Evolutionary conservation across 2,113 vertebrate genomes (phyloP).

Genomic region (Anhinga rufa): DNA sequence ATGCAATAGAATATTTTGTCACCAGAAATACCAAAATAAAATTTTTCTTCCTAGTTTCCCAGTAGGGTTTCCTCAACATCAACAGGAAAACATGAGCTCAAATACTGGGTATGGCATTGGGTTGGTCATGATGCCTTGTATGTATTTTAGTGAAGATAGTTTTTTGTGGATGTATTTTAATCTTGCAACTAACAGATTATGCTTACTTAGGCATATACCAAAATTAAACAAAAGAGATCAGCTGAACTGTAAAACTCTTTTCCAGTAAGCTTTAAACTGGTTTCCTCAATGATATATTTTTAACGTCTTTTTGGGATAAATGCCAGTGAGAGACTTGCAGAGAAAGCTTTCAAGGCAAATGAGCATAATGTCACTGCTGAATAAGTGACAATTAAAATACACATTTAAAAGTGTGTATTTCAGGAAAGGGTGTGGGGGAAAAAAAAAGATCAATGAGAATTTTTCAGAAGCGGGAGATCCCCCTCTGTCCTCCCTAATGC

Average conservation of each 20-base stretch:
- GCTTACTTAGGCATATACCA: not conserved
- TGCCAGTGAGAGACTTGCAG: not conserved
- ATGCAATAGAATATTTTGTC: not conserved
- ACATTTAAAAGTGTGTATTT: not conserved
- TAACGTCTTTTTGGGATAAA: not conserved
- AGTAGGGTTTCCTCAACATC: not conserved
- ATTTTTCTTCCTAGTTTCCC: not conserved
- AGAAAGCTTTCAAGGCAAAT: not conserved
- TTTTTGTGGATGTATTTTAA: not conserved
- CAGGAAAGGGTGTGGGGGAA: not conserved
- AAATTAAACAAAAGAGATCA: not conserved
- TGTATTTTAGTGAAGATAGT: not conserved
- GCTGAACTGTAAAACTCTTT: not conserved
- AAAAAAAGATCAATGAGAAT: not conserved
- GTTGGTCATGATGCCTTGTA: not conserved
- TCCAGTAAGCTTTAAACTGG: constrained; percentile 5
- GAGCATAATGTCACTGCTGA: not conserved
- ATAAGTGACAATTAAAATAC: too few species aligned
- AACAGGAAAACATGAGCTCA: not conserved
- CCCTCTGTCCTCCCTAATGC: not conserved
- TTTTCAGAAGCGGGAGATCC: not conserved
- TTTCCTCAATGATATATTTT: not conserved
- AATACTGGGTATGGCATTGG: not conserved
- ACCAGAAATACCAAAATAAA: not conserved
- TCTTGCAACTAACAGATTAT: not conserved